Evolutionary conservation across 2,113 vertebrate species (phyloP), one percentile per base, ranked within the genome.

Genomic region (Aldabrachelys gigantea): DNA sequence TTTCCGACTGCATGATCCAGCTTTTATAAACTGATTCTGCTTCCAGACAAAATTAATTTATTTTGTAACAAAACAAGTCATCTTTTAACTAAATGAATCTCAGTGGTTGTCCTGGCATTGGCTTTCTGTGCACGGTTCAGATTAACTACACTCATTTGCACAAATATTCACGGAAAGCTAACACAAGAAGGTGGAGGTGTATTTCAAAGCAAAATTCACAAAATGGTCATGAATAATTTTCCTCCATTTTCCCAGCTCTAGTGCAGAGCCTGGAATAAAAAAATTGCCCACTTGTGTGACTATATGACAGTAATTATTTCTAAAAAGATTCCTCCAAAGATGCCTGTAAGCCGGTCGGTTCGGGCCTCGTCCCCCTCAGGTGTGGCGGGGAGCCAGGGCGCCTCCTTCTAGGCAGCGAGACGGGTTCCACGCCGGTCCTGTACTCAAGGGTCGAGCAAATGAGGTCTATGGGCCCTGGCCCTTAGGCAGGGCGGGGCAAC

Each of bases 31-130:
- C 54, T 87, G 3, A 93, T 91, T 81, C 47, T 80, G 24, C 84
- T 89, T 87, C 29, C 65, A 83, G 65, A 87, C 79, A 91, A 93
- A 87, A 79, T 12, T 75, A 47, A 95, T 96, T 94, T 92, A 95
- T 95, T 95, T 93, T 49, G 80, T 89, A 79, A 19, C 93, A 91
- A 95, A 95, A 92, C 24, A 82, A n/a, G 79, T 89, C 85, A 47
- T 95, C 96, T 89, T 89, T 57, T 78, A 91, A 75, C 75, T 80
- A 54, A 41, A 91, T 75, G 6, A 85, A 85, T 96, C 75, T 94
- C 41, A 59, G 22, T 85, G 50, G 94, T 93, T 38, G 88, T 87
- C 65, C 87, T 82, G 41, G 94, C 93, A 91, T 96, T 93, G 92
- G 14, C 72, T 95, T 94, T 93, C 79, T 10, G 7, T 75, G 79